A percentile compares a stretch with the other conserved stretches of the same genome.
phyloP scores from a whole-genome alignment of 2,113 vertebrate species.

The Varanus salvator region DNA sequence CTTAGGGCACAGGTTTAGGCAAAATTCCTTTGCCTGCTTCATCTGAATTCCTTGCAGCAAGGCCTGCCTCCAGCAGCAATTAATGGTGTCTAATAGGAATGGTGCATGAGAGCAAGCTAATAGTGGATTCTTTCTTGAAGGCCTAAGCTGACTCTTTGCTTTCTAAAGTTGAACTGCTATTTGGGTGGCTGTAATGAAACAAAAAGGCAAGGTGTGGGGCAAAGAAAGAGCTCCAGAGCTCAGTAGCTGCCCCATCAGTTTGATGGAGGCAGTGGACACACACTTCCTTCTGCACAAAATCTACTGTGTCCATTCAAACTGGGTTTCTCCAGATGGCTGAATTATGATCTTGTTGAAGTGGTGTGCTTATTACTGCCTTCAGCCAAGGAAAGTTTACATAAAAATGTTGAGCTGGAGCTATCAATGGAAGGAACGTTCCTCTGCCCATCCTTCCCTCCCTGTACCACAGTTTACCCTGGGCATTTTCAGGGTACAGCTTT shows the following conservation, averaged over 20 bases:
- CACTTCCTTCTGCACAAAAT: neutral
- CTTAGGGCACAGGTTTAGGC: neutral
- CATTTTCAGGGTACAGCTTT: too few species aligned
- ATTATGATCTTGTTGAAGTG: neutral
- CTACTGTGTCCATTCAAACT: neutral
- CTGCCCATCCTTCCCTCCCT: too few species aligned
- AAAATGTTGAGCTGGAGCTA: neutral
- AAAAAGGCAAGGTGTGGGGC: neutral
- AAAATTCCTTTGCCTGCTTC: neutral
- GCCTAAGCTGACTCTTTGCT: neutral
- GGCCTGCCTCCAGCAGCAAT: neutral
- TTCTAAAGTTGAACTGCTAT: neutral
- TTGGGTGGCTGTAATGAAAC: neutral
- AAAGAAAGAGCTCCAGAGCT: neutral
- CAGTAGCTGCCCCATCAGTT: neutral
- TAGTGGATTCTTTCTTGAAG: neutral
- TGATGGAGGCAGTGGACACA: neutral
- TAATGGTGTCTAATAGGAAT: neutral
- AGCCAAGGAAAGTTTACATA: neutral
- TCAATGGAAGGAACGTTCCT: too few species aligned
- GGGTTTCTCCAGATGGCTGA: neutral
- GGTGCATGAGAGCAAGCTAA: neutral
- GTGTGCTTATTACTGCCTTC: neutral
- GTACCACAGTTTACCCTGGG: too few species aligned
- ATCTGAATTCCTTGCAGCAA: neutral